These are phyloP conservation scores for Erpetoichthys calabaricus DNA, from an alignment of 2,797 vertebrate genomes.

Conservation along the genomic window DNA sequence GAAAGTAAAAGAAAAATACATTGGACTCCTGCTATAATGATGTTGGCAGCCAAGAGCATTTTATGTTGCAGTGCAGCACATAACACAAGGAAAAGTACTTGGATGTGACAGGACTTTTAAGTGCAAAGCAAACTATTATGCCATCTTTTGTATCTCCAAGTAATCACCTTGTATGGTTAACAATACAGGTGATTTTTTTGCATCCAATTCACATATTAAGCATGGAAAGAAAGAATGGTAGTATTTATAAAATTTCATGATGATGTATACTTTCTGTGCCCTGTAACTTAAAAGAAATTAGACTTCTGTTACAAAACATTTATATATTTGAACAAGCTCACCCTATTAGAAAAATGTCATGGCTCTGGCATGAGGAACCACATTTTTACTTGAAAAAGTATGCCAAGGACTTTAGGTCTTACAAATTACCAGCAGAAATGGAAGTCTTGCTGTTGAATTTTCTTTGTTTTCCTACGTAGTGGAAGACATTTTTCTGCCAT, in stretches of 20 bases:
- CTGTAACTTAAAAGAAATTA: conserved; percentile 22
- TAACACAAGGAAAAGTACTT: conserved; percentile 4
- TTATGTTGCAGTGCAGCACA: neutral
- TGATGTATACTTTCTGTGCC: conserved; percentile 30
- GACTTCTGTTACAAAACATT: conserved; percentile 16
- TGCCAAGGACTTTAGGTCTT: no score
- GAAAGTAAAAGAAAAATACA: conserved; percentile 8
- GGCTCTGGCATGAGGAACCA: no score
- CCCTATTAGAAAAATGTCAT: no score
- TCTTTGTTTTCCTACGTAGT: no score
- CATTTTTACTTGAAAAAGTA: no score
- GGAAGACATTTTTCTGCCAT: no score
- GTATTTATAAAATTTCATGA: conserved; percentile 3
- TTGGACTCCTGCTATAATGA: conserved; percentile 7
- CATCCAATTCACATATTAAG: conserved; percentile 32
- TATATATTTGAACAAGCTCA: no score
- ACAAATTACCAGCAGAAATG: no score
- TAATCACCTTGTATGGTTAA: conserved; percentile 25
- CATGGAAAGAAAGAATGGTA: neutral
- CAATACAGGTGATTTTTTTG: conserved; percentile 34
- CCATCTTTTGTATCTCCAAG: conserved; percentile 20
- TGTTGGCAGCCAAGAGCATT: conserved; percentile 5
- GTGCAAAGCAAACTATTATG: conserved; percentile 8
- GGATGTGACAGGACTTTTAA: conserved; percentile 11
- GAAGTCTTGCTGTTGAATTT: no score